A percentile compares a stretch with the other conserved stretches of the same genome.
Evolutionary conservation across 1,140 invertebrate genomes (phyloP).

Genomic region (Panagrolaimus sp.): DNA sequence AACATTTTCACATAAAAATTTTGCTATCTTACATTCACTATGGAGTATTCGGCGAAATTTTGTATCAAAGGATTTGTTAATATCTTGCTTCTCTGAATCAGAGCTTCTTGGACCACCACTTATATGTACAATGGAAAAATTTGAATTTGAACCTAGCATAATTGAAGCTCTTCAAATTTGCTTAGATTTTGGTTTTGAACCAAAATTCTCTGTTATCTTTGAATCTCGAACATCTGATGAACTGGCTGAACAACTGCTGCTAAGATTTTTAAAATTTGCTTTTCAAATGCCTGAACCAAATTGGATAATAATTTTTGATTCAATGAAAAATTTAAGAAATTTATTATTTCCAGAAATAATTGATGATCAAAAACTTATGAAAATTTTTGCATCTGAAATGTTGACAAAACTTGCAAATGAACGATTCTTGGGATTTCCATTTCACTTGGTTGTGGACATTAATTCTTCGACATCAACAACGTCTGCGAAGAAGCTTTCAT

Average conservation of each 20-base stretch:
- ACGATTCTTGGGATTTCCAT: neutral
- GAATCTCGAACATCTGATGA: conserved; percentile 1
- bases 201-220: neutral
- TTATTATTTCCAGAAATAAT: neutral
- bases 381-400: neutral
- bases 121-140: neutral
- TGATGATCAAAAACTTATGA: neutral
- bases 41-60: neutral
- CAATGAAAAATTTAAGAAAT: neutral
- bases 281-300: neutral
- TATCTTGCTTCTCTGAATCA: neutral
- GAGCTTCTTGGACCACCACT: neutral
- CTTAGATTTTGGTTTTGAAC: neutral
- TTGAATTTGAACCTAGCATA: neutral
- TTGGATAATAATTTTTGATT: neutral
- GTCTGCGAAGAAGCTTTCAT: conserved; percentile 4
- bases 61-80: neutral
- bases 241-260: neutral
- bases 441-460: conserved; percentile 1
- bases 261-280: neutral
- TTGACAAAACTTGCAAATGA: neutral
- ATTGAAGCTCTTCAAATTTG: neutral
- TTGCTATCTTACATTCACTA: neutral
- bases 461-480: neutral
- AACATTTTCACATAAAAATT: conserved; percentile 5